Percentiles rank a stretch among this genome's conserved stretches.
Conservation (phyloP, 2,113 vertebrate genomes). For the Pygoscelis adeliae region DNA sequence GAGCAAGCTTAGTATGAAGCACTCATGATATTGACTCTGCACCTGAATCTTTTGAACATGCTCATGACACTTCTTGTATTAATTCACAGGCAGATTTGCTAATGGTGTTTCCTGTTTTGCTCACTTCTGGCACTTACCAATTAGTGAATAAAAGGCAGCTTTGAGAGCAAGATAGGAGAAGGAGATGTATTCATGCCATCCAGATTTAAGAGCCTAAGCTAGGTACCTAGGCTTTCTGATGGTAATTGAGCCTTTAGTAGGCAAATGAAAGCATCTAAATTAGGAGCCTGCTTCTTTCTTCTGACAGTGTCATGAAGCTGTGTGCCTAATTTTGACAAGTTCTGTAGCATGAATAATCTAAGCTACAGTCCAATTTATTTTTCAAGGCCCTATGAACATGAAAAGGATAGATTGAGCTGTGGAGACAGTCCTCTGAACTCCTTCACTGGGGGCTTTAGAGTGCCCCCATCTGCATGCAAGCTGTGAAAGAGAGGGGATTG, state of each 20-base stretch:
- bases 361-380: neutral
- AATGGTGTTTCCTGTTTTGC: neutral
- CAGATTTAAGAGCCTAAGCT: neutral
- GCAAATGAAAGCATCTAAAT: conserved; percentile 23
- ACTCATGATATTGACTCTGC: neutral
- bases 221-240: neutral
- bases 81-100: neutral
- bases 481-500: neutral
- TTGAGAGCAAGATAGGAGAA: neutral
- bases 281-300: neutral
- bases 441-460: neutral
- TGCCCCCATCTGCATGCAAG: neutral
- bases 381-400: neutral
- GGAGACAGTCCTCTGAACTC: neutral
- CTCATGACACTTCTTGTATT: neutral
- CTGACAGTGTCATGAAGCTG: neutral
- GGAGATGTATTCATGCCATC: neutral
- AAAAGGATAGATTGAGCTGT: neutral
- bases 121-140: neutral
- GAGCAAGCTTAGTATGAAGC: neutral
- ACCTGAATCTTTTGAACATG: neutral
- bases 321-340: neutral
- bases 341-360: neutral
- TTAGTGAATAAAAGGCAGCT: conserved; percentile 11
- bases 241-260: neutral